Base-by-base conservation (phyloP, 2,888 invertebrate genomes). In the Rhopalosiphum nymphaeae region DNA sequence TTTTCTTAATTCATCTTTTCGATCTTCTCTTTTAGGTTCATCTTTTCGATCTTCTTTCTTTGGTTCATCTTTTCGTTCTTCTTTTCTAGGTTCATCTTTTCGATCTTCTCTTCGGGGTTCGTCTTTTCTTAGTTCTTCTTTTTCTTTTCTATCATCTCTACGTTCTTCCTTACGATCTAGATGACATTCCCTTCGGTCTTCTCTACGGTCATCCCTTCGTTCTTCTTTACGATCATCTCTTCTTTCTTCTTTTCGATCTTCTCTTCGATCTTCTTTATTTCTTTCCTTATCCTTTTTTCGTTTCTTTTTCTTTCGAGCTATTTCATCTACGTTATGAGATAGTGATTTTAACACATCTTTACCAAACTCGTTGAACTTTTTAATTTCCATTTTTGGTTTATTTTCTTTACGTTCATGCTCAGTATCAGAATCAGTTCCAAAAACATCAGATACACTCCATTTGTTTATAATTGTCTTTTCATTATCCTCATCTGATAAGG, bases 401-500 rank as follows among this genome's bases (percentile, higher is more conserved):
- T 93, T 90, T 95, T 95, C 84, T 94, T 94, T 90, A 95, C 95
- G 94, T 95, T 95, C 95, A 49, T 95, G 94, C 67, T 95, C 95
- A 36, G 95, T 95, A 56, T 96, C 96, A 78, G 97, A 97, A 95
- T 97, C 97, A 42, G 97, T 96, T 85, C 96, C 96, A 95, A 96
- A 96, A 10, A 96, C 95, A n/a, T 96, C 95, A 85, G 96, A 95
- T 16, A 96, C 95, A 95, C 95, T 95, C 95, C 95, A 95, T 95
- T 96, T 95, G 90, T 94, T 91, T 46, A 94, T n/a, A 95, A 93
- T 91, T 57, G 86, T 88, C 56, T 93, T 95, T 94, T 94, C 94
- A 91, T 94, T 96, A 4, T 96, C 96, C 95, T 97, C 98, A 95
- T 98, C 98, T 1, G 98, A 98, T 94, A 98, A 96, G 26, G 98